Base-by-base conservation (phyloP, 2,888 invertebrate genomes). In the Chymomyza caudatula region DNA sequence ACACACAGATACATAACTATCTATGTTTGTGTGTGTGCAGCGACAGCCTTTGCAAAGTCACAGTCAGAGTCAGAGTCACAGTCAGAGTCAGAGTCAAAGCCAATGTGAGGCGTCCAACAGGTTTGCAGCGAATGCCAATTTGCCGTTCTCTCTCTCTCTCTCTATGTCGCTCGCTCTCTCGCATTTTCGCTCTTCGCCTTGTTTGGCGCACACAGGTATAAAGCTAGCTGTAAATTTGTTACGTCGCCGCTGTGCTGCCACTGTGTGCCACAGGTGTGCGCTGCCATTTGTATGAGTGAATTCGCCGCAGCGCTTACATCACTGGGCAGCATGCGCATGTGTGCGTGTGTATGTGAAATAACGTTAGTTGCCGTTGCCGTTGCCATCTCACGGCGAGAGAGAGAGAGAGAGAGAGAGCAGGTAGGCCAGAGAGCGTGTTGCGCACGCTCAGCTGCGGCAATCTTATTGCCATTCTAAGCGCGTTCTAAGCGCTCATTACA, bases 151-250 rank as follows among this genome's bases (percentile, higher is more conserved):
- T 60, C 53, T 37, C 47, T 54, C 19, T 20, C 55, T 23, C 47
- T 17, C 44, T 22, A 5, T 20, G 23, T 44, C 29, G 20, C 58
- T 54, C 59, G 54, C 53, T 15, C 42, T 53, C 54, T 62, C 55
- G 23, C 23, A 37, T 43, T 29, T 44, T 15, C 13, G 20, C 63
- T 22, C 51, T 60, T 62, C 25, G 57, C 58, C 64, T 58, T 70
- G 68, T 59, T 62, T 56, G 47, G 70, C 77, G 74, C 81, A 89
- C 67, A 88, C 89, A 76, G 65, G 63, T 57, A 71, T 70, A 85
- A 84, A 83, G 81, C 74, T 89, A 90, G 89, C 89, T 89, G 90
- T 90, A 90, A 89, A 90, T 89, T 90, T 85, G 80, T 82, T 86
- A 87, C 82, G 81, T 86, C 75, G 73, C 69, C 74, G 75, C 69